Evolutionary conservation across 2,888 invertebrate genomes (phyloP).

Genomic region (Chesias legatella): DNA sequence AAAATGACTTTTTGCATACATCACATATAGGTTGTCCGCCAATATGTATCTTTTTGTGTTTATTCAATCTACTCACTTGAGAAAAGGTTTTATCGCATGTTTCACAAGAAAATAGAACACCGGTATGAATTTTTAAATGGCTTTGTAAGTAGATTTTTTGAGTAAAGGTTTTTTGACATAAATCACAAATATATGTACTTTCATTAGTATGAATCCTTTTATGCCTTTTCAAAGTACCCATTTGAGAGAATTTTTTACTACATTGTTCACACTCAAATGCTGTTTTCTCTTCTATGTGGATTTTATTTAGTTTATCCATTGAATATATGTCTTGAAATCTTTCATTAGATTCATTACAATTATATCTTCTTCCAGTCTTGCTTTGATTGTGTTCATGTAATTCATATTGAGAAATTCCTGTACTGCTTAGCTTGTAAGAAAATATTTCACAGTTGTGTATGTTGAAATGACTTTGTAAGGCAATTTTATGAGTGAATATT

Average conservation of each 20-base stretch:
- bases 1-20: too few relatives aligned
- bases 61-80: constrained; percentile 15
- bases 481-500: too few relatives aligned
- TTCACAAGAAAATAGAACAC: constrained; percentile 13
- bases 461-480: too few relatives aligned
- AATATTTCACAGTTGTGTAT: too few relatives aligned
- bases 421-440: too few relatives aligned
- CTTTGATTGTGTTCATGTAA: too few relatives aligned
- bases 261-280: constrained; percentile 13
- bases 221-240: constrained; percentile 16
- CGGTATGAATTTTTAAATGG: constrained; percentile 12
- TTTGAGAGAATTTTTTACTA: constrained; percentile 13
- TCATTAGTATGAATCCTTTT: constrained; percentile 15
- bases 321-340: background rate
- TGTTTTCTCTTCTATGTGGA: constrained; percentile 2
- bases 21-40: too few relatives aligned
- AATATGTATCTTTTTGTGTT: too few relatives aligned
- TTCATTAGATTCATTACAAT: background rate
- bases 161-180: constrained; percentile 16
- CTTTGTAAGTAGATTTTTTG: constrained; percentile 14
- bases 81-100: constrained; percentile 15
- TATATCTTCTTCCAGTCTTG: background rate
- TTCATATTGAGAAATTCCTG: too few relatives aligned
- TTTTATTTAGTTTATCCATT: background rate
- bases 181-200: constrained; percentile 12